These are phyloP conservation scores for Neopelma chrysocephalum DNA, from an alignment of 2,797 vertebrate species.

Conservation along the genomic window DNA sequence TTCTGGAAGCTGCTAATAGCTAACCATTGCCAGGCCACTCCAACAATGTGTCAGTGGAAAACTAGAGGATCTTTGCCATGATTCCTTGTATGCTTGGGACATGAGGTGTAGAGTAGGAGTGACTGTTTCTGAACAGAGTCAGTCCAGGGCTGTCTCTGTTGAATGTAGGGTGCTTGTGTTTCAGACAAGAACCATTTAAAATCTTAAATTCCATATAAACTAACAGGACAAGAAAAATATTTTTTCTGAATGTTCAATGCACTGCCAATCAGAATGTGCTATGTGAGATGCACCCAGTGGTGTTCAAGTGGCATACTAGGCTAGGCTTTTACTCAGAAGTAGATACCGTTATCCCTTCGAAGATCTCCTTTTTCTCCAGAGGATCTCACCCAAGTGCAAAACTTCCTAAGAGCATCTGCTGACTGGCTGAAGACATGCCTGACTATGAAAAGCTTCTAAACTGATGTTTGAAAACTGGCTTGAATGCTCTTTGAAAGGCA, in stretches of 20 bases:
- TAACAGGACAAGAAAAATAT: neutral
- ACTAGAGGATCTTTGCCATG: neutral
- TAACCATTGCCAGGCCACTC: neutral
- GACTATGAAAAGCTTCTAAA: neutral
- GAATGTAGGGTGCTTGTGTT: neutral
- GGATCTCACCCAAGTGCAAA: neutral
- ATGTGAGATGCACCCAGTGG: neutral
- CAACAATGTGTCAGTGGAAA: neutral
- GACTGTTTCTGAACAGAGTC: neutral
- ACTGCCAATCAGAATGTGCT: neutral
- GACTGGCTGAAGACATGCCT: neutral
- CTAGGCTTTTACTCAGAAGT: conserved; percentile 36
- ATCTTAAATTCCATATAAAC: neutral
- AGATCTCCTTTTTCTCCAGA: conserved; percentile 19
- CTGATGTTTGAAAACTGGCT: neutral
- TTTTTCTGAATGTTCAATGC: neutral
- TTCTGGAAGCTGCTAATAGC: neutral
- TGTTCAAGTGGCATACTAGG: neutral
- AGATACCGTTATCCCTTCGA: neutral
- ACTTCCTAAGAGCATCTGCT: neutral
- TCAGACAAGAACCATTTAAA: neutral
- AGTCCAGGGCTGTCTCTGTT: neutral
- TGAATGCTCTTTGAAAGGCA: neutral
- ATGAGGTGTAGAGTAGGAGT: neutral
- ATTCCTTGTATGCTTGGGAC: neutral